phyloP scores from a whole-genome alignment of 2,113 vertebrate genomes.

The Pseudorasbora parva region DNA sequence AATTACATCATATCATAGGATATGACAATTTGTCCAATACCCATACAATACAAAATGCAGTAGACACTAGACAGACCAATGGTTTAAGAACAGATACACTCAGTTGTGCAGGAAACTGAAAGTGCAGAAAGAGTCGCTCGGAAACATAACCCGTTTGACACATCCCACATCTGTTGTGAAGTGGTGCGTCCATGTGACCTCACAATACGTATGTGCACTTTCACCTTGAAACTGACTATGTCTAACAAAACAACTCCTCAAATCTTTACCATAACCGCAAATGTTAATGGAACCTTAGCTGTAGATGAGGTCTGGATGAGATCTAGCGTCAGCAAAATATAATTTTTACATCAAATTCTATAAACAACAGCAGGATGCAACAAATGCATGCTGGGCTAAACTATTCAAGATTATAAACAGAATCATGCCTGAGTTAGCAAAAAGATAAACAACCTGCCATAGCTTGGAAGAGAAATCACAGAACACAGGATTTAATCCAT shows the following conservation, averaged over 20 bases:
- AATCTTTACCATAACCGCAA: not conserved
- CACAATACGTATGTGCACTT: not conserved
- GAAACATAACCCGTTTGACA: not conserved
- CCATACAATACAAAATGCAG: not conserved
- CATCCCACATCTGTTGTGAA: slow-evolving; percentile 32
- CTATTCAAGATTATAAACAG: slow-evolving; percentile 39
- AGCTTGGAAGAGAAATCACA: slow-evolving; percentile 8
- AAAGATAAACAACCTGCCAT: slow-evolving; percentile 40
- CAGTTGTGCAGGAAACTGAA: slow-evolving; percentile 2
- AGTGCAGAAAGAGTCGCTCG: not conserved
- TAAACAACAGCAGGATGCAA: slow-evolving; percentile 54
- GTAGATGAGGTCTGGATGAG: not conserved
- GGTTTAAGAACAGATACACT: too few species aligned
- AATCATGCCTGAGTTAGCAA: slow-evolving; percentile 21
- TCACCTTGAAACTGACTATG: not conserved
- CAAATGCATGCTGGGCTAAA: not conserved
- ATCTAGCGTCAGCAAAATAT: not conserved
- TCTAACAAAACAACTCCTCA: not conserved
- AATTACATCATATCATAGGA: not conserved
- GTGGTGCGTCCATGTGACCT: not conserved
- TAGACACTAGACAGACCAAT: not conserved
- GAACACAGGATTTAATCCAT: slow-evolving; percentile 17
- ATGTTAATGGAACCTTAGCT: not conserved
- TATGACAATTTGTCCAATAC: not conserved
- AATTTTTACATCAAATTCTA: not conserved